Evolutionary conservation across 2,797 vertebrate genomes (phyloP).

Genomic region (Neopelma chrysocephalum): DNA sequence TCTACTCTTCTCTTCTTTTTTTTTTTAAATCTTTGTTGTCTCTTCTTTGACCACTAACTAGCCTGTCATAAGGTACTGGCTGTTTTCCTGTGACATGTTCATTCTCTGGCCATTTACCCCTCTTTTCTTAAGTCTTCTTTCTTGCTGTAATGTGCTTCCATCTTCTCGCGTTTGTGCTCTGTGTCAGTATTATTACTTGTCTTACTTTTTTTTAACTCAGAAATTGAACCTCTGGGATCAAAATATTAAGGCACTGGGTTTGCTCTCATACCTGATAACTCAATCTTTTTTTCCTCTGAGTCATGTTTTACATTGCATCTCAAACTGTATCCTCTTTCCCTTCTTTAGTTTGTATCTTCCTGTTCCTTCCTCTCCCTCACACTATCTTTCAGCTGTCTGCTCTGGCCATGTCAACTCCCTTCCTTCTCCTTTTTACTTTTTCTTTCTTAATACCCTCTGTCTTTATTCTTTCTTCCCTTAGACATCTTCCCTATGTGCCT

Average conservation of each 20-base stretch:
- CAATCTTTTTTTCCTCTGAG: neutral
- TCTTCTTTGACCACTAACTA: neutral
- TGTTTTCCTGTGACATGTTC: neutral
- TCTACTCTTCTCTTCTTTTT: too few relatives aligned
- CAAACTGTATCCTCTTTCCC: neutral
- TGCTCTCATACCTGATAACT: neutral
- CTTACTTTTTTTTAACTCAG: neutral
- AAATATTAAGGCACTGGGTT: neutral
- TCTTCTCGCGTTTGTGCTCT: neutral
- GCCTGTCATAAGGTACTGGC: neutral
- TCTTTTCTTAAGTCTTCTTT: neutral
- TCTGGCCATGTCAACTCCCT: neutral
- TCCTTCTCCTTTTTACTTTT: neutral
- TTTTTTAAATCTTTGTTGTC: neutral
- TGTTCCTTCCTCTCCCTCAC: neutral
- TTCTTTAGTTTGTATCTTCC: neutral
- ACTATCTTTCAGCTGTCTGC: neutral
- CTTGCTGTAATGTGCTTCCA: neutral
- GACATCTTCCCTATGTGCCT: neutral
- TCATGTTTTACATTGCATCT: neutral
- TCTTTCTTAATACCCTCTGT: neutral
- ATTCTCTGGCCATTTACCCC: neutral
- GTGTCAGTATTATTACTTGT: neutral
- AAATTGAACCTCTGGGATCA: neutral
- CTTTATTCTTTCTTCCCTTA: neutral